phyloP scores from a whole-genome alignment of 2,797 vertebrate genomes.

The Propithecus deckenii region DNA sequence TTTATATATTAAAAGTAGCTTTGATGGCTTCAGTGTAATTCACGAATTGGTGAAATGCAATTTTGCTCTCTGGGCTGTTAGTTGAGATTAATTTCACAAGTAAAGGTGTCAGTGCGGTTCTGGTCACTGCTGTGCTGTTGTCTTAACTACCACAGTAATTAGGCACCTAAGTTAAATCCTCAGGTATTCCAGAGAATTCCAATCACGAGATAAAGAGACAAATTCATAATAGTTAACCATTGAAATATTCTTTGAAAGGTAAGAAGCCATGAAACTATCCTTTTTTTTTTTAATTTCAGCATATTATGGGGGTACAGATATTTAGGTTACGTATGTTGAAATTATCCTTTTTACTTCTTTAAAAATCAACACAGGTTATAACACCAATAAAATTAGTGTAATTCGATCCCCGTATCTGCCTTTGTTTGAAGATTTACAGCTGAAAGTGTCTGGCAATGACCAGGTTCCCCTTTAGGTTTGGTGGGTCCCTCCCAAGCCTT shows the following conservation, averaged over 20 bases:
- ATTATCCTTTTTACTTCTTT: slow-evolving; percentile 44
- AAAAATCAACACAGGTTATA: slow-evolving; percentile 1
- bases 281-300: background rate
- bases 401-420: background rate
- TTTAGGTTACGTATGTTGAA: background rate
- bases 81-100: background rate
- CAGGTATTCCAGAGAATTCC: background rate
- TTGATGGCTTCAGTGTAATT: background rate
- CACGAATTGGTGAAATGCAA: background rate
- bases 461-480: background rate
- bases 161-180: background rate
- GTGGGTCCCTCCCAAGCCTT: slow-evolving; percentile 16
- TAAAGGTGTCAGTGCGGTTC: background rate
- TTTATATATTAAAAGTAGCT: background rate
- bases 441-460: background rate
- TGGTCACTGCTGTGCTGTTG: background rate
- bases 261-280: slow-evolving; percentile 66
- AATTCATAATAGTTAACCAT: background rate
- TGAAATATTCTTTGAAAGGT: background rate
- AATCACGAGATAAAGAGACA: background rate
- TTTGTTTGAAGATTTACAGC: background rate
- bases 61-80: background rate
- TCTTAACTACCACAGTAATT: background rate
- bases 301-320: too few relatives aligned
- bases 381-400: background rate